Percentiles rank a stretch among this genome's conserved stretches.
Evolutionary conservation across 2,797 vertebrate species (phyloP).

Genomic region (Eleutherodactylus coqui): DNA sequence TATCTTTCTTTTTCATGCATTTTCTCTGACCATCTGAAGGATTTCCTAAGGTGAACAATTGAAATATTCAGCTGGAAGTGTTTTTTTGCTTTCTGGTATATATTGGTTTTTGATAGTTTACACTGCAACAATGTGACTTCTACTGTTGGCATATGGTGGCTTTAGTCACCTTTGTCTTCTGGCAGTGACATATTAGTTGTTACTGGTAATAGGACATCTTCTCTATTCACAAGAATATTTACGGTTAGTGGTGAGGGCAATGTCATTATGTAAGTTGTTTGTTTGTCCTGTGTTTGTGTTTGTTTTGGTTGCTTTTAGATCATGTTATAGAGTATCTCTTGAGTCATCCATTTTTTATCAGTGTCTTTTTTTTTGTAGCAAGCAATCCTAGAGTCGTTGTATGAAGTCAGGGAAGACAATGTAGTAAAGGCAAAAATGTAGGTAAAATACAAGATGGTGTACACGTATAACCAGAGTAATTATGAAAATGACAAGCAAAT

Average conservation of each 20-base stretch:
- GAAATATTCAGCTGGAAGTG: neutral
- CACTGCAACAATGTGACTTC: neutral
- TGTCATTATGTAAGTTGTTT: slow-evolving; percentile 11
- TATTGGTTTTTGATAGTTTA: neutral
- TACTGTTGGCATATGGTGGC: neutral
- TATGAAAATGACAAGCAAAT: neutral
- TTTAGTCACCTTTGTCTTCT: neutral
- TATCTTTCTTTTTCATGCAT: neutral
- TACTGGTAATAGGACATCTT: slow-evolving; percentile 1
- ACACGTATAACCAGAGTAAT: neutral
- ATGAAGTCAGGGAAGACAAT: neutral
- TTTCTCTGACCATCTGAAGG: neutral
- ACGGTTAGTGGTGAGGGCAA: too few species aligned
- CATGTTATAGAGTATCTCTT: slow-evolving; percentile 14
- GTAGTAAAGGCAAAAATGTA: neutral
- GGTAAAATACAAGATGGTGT: neutral
- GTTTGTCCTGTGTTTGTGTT: slow-evolving; percentile 5
- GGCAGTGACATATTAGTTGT: slow-evolving; percentile 7
- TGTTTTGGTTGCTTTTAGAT: slow-evolving; percentile 26
- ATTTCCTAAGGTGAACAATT: neutral
- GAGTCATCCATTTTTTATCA: slow-evolving; percentile 35
- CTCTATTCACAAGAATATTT: too few species aligned
- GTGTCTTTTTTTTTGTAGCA: neutral
- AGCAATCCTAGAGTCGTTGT: neutral
- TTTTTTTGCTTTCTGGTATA: neutral